Conservation (phyloP, 2,797 vertebrate species). For the Heliangelus exortis region DNA sequence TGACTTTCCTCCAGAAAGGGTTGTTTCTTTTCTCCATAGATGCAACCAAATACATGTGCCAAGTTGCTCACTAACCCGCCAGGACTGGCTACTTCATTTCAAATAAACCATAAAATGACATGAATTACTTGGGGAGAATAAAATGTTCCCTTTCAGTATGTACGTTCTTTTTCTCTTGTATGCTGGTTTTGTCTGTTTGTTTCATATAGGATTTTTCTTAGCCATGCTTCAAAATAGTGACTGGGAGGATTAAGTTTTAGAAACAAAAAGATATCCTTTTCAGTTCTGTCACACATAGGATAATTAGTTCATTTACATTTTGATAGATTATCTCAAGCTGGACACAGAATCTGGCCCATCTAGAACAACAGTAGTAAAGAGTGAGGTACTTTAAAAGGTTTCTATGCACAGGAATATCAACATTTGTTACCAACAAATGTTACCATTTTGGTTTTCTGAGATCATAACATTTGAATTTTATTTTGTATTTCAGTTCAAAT, state of each 20-base stretch:
- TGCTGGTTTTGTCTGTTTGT: not conserved
- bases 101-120: slow-evolving; percentile 64
- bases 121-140: slow-evolving; percentile 50
- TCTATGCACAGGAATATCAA: not conserved
- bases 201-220: slow-evolving; percentile 15
- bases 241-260: not conserved
- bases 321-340: not conserved
- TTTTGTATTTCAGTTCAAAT: not conserved
- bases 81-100: slow-evolving; percentile 60
- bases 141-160: slow-evolving; percentile 54
- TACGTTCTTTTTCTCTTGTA: not conserved
- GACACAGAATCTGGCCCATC: not conserved
- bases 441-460: not conserved
- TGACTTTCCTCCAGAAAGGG: slow-evolving; percentile 50
- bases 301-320: not conserved
- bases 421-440: not conserved
- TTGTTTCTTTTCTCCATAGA: slow-evolving; percentile 54
- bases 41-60: not conserved
- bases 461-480: not conserved
- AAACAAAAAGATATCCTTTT: not conserved
- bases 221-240: slow-evolving; percentile 12
- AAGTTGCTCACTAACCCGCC: slow-evolving; percentile 28
- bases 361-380: not conserved
- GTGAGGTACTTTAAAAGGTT: not conserved
- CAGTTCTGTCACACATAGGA: not conserved